Base-by-base conservation (phyloP, 2,888 invertebrate species). In the Meiosimyza decipiens region DNA sequence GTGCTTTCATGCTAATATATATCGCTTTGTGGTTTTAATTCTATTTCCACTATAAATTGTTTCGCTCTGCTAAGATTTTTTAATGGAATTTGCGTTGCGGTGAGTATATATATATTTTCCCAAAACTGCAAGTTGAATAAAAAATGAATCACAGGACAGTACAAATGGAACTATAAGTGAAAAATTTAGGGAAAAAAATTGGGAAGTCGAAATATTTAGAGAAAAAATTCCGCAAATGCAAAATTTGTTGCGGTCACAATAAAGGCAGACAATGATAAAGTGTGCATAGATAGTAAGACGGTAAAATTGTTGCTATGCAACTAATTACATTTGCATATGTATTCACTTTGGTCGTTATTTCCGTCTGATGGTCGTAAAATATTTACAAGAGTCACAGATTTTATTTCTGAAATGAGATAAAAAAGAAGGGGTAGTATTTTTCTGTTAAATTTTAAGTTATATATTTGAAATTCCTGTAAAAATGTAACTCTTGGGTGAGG, bases 271-370 rank as follows among this genome's bases (percentile, higher is more conserved):
- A 59, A 59, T 22, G 59, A 28, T 15, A 28, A 28, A 28, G 15
- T 22, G 7, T 22, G 33, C 71, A 73, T 66, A 73, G 71, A 73
- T 72, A 75, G 71, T 68, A 75, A 75, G 69, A 73, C 71, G 73
- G 68, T 68, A 75, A 71, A 73, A 74, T 73, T 33, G 71, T 77
- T 80, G 82, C 82, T 80, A 81, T 84, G 81, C 82, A 83, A 83
- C 83, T 83, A 83, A 83, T 83, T 83, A 84, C 83, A 83, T 83
- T 83, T 83, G 85, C 85, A 85, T 85, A 83, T 85, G 83, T 81
- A 79, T 81, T 81, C 40, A 40, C 9, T 79, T 76, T 63, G 60
- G 54, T 73, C 74, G 71, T 71, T 77, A 54, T 71, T 77, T 72
- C 74, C 76, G 70, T 78, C 74, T 82, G 82, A 77, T 81, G 82